Evolutionary conservation across 35 echinoderm and acorn worm genomes (phyloP), one percentile per base, ranked within the genome.

Genomic region (Ophiothrix spiculata): DNA sequence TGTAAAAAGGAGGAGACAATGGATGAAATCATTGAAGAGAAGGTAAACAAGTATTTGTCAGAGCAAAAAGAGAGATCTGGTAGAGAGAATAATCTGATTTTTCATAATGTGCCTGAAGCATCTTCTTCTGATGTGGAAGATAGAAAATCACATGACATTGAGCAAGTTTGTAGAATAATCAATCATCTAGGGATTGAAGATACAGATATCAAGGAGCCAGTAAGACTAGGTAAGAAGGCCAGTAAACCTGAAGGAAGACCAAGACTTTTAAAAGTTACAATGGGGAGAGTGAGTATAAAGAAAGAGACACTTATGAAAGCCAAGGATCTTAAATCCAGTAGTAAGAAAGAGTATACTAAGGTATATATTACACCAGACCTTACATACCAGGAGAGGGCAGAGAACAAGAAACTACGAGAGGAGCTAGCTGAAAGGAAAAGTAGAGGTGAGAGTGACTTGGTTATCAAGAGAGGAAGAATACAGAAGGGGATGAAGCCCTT

Each of bases 331-430:
- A 81, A 46, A 45, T 46, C 37, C 41, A 45, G 25, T 42, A 40
- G 32, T 1, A n/a, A 54, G n/a, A 28, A 46, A 33, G 41, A 19
- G 13, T 45, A 21, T 38, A 81, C 29, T 8, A 49, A 56, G 38
- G 86, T 80, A 0, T 87, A 78, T 41, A 79, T 87, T 32, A 78
- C 86, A 12, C 76, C 75, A 21, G 76, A 80, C 23, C 4, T 79
- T 56, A 78, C 86, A 32, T 87, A 87, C 37, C 19, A 87, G 54
- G 73, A 87, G 80, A 38, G 86, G 15, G 38, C n/a, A 38, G 17
- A 54, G 8, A 77, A 54, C 12, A 54, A 77, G 42, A 78, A 79
- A 60, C 40, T 87, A 32, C 42, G 86, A 79, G 76, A n/a, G 1
- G 75, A 87, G 28, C 36, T 87, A 46, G 33, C 19, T 25, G 0